Base-by-base conservation (phyloP, 2,888 invertebrate genomes). In the Calliscelio sp. region DNA sequence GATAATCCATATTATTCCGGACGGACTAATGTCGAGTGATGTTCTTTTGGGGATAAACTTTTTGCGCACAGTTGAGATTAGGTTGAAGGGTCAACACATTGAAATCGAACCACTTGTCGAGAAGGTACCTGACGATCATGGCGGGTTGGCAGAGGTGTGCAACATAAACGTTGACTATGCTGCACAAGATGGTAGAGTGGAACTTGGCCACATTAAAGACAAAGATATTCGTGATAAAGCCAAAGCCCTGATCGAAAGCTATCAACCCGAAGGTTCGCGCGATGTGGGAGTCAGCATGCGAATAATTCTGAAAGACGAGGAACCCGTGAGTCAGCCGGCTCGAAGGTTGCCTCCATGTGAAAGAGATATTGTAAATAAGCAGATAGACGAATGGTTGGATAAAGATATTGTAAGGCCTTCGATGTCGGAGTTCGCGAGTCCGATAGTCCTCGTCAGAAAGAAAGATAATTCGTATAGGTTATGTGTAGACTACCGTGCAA, bases 271-370 rank as follows among this genome's bases (percentile, higher is more conserved):
- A 11, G 63, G 63, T 7, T 41, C 63, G 14, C 41, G 24, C 11
- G 63, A 63, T 22, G 28, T 44, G 0, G 63, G 63, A 24, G 46
- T 78, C 0, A 38, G 79, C n/a, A 85, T 84, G 78, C 59, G 32
- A 24, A 70, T 81, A 10, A 14, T 85, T 10, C 20, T 84, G 3
- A 71, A 68, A 57, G 85, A 86, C 41, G 85, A 84, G 2, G 49
- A 35, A 20, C 84, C 86, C 1, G 82, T 84, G 2, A 24, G 18
- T 18, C 55, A 55, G 14, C 55, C 55, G n/a, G 16, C 24, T 14
- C 32, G 55, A 32, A 55, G 55, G 24, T 32, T 55, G 18, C 32
- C 28, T 8, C 5, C 18, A 2, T 11, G 1, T 8, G 55, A 55
- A 18, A 28, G 24, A 16, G 18, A 55, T 10, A 55, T 55, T 18